Percentiles rank a stretch among this genome's conserved stretches.
phyloP scores from a whole-genome alignment of 35 echinoderm and acorn worm genomes.

The Hemicentrotus pulcherrimus region DNA sequence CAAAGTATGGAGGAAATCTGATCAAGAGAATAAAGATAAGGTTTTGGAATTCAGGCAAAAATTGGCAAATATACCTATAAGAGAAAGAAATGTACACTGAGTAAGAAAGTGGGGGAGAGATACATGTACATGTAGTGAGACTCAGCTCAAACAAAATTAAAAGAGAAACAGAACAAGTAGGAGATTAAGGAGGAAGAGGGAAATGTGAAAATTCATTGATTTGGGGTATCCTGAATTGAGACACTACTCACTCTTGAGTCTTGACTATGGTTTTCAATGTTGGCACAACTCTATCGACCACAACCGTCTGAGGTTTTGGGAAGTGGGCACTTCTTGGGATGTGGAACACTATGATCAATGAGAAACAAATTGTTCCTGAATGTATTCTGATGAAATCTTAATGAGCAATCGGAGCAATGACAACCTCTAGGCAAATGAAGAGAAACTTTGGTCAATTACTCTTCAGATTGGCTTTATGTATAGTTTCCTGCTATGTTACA shows the following conservation, averaged over 20 bases:
- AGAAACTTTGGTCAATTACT: background rate
- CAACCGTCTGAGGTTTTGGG: background rate
- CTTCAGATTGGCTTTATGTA: background rate
- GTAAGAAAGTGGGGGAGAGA: background rate
- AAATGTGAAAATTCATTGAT: background rate
- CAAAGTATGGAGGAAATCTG: no score
- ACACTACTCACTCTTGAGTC: background rate
- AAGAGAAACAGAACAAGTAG: background rate
- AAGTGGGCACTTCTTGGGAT: background rate
- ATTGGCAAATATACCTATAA: no score
- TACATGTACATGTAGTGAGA: background rate
- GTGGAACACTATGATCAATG: background rate
- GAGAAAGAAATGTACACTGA: no score
- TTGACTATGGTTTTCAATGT: background rate
- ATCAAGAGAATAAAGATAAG: no score
- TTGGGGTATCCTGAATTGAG: background rate
- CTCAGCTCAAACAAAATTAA: background rate
- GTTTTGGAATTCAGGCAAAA: no score
- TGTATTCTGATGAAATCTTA: background rate
- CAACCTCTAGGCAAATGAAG: background rate
- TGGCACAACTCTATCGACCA: background rate
- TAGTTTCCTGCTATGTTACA: background rate
- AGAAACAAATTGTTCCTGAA: background rate
- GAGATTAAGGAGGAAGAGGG: background rate
- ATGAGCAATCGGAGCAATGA: background rate